Evolutionary conservation across 1,140 invertebrate species (phyloP).

Genomic region (Orchestia grillus): DNA sequence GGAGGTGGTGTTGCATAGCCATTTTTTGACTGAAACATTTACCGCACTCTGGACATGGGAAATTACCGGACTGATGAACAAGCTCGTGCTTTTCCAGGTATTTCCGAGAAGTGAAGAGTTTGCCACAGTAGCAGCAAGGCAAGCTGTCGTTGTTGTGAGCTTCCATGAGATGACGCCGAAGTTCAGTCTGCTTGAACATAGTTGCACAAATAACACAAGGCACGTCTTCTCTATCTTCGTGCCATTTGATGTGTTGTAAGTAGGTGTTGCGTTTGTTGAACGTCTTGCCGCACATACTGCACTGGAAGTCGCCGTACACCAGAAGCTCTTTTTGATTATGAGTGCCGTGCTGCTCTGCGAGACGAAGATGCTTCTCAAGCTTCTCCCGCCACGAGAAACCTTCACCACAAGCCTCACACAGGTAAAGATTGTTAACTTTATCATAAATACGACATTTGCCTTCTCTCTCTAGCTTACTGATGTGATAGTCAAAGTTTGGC

Average conservation of each 20-base stretch:
- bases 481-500: constrained; percentile 67
- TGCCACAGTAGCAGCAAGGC: constrained; percentile 67
- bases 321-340: constrained; percentile 68
- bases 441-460: constrained; percentile 66
- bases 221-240: constrained; percentile 67
- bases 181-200: constrained; percentile 67
- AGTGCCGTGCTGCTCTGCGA: constrained; percentile 67
- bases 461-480: constrained; percentile 63
- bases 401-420: constrained; percentile 67
- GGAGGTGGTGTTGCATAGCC: constrained; percentile 88
- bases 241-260: constrained; percentile 66
- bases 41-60: constrained; percentile 91
- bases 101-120: constrained; percentile 66
- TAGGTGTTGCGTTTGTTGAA: constrained; percentile 68
- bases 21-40: constrained; percentile 93
- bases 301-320: constrained; percentile 68
- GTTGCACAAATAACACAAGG: constrained; percentile 68
- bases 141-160: constrained; percentile 67
- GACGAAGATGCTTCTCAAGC: constrained; percentile 66
- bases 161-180: constrained; percentile 66
- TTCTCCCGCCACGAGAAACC: constrained; percentile 68
- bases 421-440: constrained; percentile 67
- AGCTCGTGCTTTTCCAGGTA: constrained; percentile 67
- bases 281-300: constrained; percentile 68
- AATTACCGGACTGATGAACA: constrained; percentile 70